Evolutionary conservation across 2,888 invertebrate genomes (phyloP).

Genomic region (Orthosia gracilis): DNA sequence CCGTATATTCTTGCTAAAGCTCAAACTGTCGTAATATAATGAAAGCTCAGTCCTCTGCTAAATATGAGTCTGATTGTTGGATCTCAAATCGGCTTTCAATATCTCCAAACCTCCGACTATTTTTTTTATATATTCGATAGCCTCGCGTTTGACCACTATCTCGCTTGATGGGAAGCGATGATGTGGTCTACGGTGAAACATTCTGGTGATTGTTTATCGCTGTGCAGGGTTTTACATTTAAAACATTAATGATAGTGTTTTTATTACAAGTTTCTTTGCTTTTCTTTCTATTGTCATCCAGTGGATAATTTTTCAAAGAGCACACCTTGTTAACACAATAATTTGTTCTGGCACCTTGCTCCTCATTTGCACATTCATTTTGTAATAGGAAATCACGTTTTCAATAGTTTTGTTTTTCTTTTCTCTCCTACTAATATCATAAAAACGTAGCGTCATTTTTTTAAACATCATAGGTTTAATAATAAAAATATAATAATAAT

Average conservation of each 20-base stretch:
- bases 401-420: not conserved
- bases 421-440: not conserved
- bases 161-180: too few species aligned
- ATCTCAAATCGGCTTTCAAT: conserved; percentile 55
- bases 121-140: too few species aligned
- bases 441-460: not conserved
- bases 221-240: conserved; percentile 30
- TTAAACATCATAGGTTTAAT: not conserved
- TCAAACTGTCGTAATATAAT: not conserved
- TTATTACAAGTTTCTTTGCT: not conserved
- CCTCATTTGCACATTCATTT: conserved; percentile 29
- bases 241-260: not conserved
- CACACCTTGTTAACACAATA: conserved; percentile 4
- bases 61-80: conserved; percentile 27
- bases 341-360: not conserved
- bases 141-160: too few species aligned
- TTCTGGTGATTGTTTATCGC: conserved; percentile 40
- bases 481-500: not conserved
- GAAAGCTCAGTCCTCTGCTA: too few species aligned
- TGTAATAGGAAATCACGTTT: conserved; percentile 1
- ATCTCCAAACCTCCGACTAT: conserved; percentile 25
- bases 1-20: not conserved
- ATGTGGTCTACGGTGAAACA: too few species aligned
- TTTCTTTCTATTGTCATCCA: not conserved
- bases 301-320: not conserved